phyloP scores from a whole-genome alignment of 1,140 invertebrate genomes.

The Saccostrea echinata region DNA sequence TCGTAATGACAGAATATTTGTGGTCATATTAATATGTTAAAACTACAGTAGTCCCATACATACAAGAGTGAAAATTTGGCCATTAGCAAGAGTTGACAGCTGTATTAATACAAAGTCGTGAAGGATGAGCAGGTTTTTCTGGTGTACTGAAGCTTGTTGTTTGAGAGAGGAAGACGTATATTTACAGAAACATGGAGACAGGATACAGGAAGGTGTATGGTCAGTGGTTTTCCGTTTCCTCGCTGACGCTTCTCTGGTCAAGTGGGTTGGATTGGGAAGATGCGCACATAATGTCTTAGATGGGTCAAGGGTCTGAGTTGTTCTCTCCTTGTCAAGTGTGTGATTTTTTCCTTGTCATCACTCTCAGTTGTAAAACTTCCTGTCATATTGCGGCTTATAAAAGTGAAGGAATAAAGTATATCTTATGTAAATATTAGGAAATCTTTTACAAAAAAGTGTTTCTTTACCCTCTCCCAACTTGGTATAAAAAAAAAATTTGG shows the following conservation, averaged over 20 bases:
- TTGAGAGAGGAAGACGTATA: background rate
- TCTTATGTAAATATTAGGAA: too few relatives aligned
- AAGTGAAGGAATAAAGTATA: too few relatives aligned
- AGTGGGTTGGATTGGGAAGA: background rate
- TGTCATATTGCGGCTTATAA: background rate
- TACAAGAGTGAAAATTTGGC: too few relatives aligned
- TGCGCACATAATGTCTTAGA: background rate
- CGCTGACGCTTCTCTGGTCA: background rate
- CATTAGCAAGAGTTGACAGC: too few relatives aligned
- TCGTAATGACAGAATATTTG: too few relatives aligned
- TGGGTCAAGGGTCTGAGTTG: constrained; percentile 8
- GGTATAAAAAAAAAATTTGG: too few relatives aligned
- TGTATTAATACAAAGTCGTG: too few relatives aligned
- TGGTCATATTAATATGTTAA: too few relatives aligned
- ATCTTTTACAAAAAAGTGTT: too few relatives aligned
- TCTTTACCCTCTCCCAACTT: too few relatives aligned
- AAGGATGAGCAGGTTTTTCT: background rate
- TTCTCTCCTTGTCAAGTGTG: background rate
- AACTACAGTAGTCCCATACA: too few relatives aligned
- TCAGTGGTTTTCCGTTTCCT: constrained; percentile 1
- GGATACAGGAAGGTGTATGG: background rate
- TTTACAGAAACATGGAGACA: background rate
- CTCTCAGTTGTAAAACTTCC: background rate
- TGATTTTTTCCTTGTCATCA: background rate
- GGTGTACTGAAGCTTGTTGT: background rate